Evolutionary conservation across 2,797 vertebrate genomes (phyloP).

Genomic region (Spea hammondii): DNA sequence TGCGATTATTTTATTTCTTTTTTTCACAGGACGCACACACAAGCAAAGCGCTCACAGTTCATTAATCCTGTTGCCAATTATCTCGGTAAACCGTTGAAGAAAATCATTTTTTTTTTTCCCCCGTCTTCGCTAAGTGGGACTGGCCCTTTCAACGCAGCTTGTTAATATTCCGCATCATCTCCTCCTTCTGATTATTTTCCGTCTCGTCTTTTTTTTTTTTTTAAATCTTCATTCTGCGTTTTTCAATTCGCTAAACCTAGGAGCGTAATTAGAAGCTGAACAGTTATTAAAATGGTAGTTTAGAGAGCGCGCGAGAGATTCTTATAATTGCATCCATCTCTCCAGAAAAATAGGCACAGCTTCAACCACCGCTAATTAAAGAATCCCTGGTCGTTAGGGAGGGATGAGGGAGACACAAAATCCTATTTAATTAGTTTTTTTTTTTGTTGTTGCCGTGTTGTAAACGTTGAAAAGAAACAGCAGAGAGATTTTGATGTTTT

Average conservation of each 20-base stretch:
- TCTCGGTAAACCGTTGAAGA: slow-evolving; percentile 43
- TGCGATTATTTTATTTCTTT: slow-evolving; percentile 9
- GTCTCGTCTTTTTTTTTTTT: slow-evolving; percentile 28
- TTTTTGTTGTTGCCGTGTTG: slow-evolving; percentile 41
- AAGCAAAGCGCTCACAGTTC: slow-evolving; percentile 37
- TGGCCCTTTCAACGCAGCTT: slow-evolving; percentile 45
- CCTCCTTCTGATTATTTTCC: slow-evolving; percentile 45
- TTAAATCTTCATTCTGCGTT: slow-evolving; percentile 39
- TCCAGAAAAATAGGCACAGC: slow-evolving; percentile 52
- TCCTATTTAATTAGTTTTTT: slow-evolving; percentile 53
- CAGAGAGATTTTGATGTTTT: slow-evolving; percentile 51
- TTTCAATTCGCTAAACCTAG: slow-evolving; percentile 51
- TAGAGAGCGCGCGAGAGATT: slow-evolving; percentile 47
- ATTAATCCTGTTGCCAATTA: slow-evolving; percentile 52
- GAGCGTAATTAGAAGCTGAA: slow-evolving; percentile 49
- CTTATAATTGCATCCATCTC: slow-evolving; percentile 52
- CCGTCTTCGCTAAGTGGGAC: slow-evolving; percentile 41
- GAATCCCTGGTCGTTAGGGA: slow-evolving; percentile 49
- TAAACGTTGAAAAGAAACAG: slow-evolving; percentile 50
- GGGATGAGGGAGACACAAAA: slow-evolving; percentile 49
- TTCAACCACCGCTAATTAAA: slow-evolving; percentile 52
- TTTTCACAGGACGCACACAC: slow-evolving; percentile 40
- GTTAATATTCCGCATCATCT: slow-evolving; percentile 48
- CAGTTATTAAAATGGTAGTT: slow-evolving; percentile 52
- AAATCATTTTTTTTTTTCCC: slow-evolving; percentile 35